phyloP scores from a whole-genome alignment of 2,113 vertebrate species.

The Mugil cephalus region DNA sequence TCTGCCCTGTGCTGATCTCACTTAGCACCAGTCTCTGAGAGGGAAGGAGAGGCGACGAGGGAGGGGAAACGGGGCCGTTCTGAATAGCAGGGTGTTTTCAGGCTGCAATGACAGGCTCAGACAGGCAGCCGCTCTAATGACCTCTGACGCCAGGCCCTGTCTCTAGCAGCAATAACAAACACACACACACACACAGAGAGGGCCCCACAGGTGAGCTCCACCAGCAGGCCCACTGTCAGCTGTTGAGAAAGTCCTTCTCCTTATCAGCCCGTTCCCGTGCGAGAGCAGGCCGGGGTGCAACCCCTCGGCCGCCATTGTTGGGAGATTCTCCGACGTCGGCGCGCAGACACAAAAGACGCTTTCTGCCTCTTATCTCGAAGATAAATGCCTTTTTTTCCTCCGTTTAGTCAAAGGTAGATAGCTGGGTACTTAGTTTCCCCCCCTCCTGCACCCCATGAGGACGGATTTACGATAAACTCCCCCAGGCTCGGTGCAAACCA shows the following conservation, averaged over 20 bases:
- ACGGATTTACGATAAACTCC: conserved; percentile 80
- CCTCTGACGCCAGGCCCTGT: conserved; percentile 83
- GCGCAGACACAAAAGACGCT: conserved; percentile 55
- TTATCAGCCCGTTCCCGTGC: conserved; percentile 52
- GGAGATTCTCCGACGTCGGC: conserved; percentile 50
- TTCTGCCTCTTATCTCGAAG: conserved; percentile 73
- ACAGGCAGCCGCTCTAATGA: conserved; percentile 84
- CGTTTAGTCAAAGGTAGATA: conserved; percentile 70
- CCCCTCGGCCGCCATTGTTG: background rate
- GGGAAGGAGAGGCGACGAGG: conserved; percentile 42
- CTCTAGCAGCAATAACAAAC: conserved; percentile 81
- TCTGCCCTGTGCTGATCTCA: conserved; percentile 44
- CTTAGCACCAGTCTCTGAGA: conserved; percentile 43
- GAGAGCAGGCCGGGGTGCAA: conserved; percentile 33
- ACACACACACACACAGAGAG: conserved; percentile 54
- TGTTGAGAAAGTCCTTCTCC: conserved; percentile 56
- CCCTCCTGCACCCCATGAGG: conserved; percentile 54
- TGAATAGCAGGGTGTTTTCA: conserved; percentile 83
- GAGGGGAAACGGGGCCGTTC: conserved; percentile 66
- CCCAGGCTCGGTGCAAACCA: conserved; percentile 64
- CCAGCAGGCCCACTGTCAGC: conserved; percentile 73
- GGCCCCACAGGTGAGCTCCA: conserved; percentile 74
- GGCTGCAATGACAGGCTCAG: conserved; percentile 83
- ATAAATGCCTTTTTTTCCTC: conserved; percentile 50
- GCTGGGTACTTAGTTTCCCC: conserved; percentile 69